phyloP scores from a whole-genome alignment of 2,113 vertebrate species.

The Lota lota region DNA sequence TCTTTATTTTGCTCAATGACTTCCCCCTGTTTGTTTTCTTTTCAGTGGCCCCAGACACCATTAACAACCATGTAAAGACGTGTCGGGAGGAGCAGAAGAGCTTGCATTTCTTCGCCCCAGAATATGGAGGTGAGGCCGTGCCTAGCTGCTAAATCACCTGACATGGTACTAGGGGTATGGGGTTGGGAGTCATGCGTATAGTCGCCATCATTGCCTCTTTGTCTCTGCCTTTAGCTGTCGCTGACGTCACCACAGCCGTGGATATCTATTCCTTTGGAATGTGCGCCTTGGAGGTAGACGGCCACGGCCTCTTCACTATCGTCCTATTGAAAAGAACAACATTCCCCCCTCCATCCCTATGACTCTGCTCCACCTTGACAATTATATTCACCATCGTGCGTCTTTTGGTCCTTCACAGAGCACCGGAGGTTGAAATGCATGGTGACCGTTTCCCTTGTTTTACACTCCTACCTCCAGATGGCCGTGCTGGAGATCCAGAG shows the following conservation, averaged over 20 bases:
- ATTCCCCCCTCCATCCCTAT: too few species aligned
- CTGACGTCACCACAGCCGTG: slow-evolving; percentile 94
- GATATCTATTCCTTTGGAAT: slow-evolving; percentile 99
- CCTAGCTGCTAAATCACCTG: too few species aligned
- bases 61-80: slow-evolving; percentile 98
- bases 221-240: slow-evolving; percentile 74
- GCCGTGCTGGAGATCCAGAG: slow-evolving; percentile 98
- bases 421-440: too few species aligned
- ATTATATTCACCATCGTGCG: too few species aligned
- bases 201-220: slow-evolving; percentile 15
- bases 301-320: background rate
- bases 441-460: too few species aligned
- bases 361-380: too few species aligned
- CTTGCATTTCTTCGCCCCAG: slow-evolving; percentile 97
- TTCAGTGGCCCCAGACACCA: slow-evolving; percentile 95
- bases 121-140: slow-evolving; percentile 85
- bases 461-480: slow-evolving; percentile 77
- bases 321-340: too few species aligned
- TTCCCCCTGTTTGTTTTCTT: background rate
- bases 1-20: background rate
- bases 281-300: slow-evolving; percentile 96
- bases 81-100: slow-evolving; percentile 98
- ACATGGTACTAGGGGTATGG: background rate
- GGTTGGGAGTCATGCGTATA: slow-evolving; percentile 1
- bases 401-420: too few species aligned